These are phyloP conservation scores for Vanessa tameamea DNA, from an alignment of 1,140 invertebrate species.

Conservation along the genomic window DNA sequence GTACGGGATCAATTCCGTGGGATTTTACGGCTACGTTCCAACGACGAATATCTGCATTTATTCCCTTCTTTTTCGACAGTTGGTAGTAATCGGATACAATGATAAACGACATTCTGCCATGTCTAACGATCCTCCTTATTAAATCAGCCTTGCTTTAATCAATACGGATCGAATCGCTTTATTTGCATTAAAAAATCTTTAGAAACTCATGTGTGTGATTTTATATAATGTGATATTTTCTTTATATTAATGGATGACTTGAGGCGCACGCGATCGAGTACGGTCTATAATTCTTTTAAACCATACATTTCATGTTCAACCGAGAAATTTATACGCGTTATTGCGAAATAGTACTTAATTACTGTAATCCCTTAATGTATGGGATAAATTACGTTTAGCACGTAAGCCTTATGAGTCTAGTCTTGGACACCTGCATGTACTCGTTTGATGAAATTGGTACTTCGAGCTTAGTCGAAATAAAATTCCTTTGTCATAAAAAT, in stretches of 20 bases:
- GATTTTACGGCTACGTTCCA: constrained; percentile 33
- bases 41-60: constrained; percentile 33
- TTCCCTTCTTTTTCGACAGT: constrained; percentile 30
- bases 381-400: constrained; percentile 48
- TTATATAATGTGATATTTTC: constrained; percentile 3
- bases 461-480: constrained; percentile 8
- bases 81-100: constrained; percentile 24
- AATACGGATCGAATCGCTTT: background rate
- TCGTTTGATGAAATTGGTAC: constrained; percentile 30
- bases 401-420: constrained; percentile 42
- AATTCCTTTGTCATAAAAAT: background rate
- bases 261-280: constrained; percentile 27
- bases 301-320: constrained; percentile 39
- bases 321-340: constrained; percentile 41
- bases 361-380: constrained; percentile 49
- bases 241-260: constrained; percentile 33
- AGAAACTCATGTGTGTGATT: background rate
- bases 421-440: constrained; percentile 35
- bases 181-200: constrained; percentile 8
- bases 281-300: constrained; percentile 39
- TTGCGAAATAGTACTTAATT: constrained; percentile 45
- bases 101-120: constrained; percentile 27
- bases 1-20: constrained; percentile 39
- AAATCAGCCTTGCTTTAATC: constrained; percentile 9
- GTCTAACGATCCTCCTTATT: constrained; percentile 25